These are phyloP conservation scores for Anthrax anthrax DNA, from an alignment of 2,888 invertebrate genomes.

Conservation along the genomic window DNA sequence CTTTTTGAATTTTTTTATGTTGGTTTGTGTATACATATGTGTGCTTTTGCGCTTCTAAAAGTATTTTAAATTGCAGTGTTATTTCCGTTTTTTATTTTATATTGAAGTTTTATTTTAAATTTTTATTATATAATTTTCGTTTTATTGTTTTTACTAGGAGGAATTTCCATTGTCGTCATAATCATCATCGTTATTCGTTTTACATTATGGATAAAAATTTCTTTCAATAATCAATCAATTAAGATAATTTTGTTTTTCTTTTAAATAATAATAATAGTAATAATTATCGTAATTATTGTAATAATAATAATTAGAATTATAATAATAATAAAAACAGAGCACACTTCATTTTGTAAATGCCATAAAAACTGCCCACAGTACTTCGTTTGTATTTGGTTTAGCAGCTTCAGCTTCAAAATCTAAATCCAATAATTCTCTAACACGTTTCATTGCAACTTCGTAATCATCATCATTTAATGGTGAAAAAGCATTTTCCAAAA, in stretches of 20 bases:
- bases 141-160: too few relatives aligned
- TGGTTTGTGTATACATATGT: too few relatives aligned
- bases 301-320: not conserved
- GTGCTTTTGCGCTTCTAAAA: not conserved
- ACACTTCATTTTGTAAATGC: conserved; percentile 87
- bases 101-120: not conserved
- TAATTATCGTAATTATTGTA: not conserved
- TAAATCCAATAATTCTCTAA: conserved; percentile 86
- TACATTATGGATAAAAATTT: too few relatives aligned
- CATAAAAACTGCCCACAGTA: conserved; percentile 98
- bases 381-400: conserved; percentile 80
- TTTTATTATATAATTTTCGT: too few relatives aligned
- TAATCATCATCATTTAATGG: conserved; percentile 95
- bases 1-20: too few relatives aligned
- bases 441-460: conserved; percentile 94
- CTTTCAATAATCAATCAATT: too few relatives aligned
- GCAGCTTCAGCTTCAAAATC: conserved; percentile 93
- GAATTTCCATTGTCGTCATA: too few relatives aligned
- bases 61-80: not conserved
- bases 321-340: conserved; percentile 3
- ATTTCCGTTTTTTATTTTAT: not conserved
- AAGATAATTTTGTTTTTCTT: too few relatives aligned
- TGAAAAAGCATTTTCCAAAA: conserved; percentile 97
- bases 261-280: not conserved
- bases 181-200: too few relatives aligned